These are phyloP conservation scores for Crotophaga sulcirostris DNA, from an alignment of 2,113 vertebrate genomes.

Conservation along the genomic window DNA sequence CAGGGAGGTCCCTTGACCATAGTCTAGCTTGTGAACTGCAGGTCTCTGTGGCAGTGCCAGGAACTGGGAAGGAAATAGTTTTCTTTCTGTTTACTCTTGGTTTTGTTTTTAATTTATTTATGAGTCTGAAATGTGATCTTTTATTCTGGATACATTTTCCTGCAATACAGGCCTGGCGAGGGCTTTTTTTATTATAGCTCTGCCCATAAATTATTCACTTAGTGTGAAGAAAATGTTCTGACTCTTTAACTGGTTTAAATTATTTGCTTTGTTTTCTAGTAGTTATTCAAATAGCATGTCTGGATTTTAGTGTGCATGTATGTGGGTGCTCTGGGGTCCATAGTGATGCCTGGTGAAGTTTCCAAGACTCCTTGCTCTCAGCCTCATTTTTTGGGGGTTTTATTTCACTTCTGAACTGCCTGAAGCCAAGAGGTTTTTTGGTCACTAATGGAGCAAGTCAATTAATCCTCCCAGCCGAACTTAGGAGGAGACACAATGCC, in stretches of 20 bases:
- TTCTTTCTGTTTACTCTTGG: conserved; percentile 12
- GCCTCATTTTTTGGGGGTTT: neutral
- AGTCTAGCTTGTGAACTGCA: rapidly evolving
- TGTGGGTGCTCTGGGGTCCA: neutral
- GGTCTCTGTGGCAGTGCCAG: neutral
- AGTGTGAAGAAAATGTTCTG: conserved; percentile 60
- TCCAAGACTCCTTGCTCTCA: neutral
- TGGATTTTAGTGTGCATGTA: neutral
- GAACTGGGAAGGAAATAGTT: neutral
- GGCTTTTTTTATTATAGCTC: conserved; percentile 41
- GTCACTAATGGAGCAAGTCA: neutral
- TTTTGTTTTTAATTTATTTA: conserved; percentile 67
- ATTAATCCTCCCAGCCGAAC: neutral
- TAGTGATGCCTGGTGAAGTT: neutral
- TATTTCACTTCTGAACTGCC: neutral
- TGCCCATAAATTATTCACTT: conserved; percentile 73
- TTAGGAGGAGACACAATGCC: neutral
- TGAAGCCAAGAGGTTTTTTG: neutral
- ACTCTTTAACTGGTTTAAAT: conserved; percentile 72
- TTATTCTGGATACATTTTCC: conserved; percentile 54
- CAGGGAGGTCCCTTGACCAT: neutral
- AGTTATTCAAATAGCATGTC: neutral
- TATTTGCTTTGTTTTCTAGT: conserved; percentile 59
- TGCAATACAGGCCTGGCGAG: conserved; percentile 35
- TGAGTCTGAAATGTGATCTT: conserved; percentile 60